Percentiles rank a stretch among this genome's conserved stretches.
phyloP scores from a whole-genome alignment of 2,888 invertebrate genomes.

The Incurvaria masculella region DNA sequence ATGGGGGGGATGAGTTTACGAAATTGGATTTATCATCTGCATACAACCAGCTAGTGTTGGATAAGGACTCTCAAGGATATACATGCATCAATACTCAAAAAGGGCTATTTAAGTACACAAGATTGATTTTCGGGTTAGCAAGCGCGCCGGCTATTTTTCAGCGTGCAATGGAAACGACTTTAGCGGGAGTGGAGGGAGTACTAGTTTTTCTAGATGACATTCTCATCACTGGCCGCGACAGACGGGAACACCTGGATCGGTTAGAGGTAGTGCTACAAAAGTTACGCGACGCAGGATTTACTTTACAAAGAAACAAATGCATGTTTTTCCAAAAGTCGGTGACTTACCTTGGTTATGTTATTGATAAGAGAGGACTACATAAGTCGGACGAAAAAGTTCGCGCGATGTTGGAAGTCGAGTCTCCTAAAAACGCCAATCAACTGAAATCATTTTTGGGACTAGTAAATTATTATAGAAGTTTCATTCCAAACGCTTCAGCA shows the following conservation, averaged over 20 bases:
- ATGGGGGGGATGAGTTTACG: slow-evolving; percentile 17
- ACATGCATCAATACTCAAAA: slow-evolving; percentile 2
- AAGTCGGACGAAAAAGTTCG: slow-evolving; percentile 14
- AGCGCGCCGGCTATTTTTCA: slow-evolving; percentile 5
- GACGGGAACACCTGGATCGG: slow-evolving; percentile 6
- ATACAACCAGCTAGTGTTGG: too few species aligned
- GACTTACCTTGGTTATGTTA: slow-evolving; percentile 14
- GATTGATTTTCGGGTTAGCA: slow-evolving; percentile 2
- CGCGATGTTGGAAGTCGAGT: slow-evolving; percentile 11
- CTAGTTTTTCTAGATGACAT: slow-evolving; percentile 2
- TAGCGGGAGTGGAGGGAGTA: not conserved
- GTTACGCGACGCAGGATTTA: slow-evolving; percentile 11
- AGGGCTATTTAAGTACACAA: slow-evolving; percentile 3
- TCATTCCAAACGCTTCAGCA: slow-evolving; percentile 11
- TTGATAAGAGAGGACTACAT: slow-evolving; percentile 13
- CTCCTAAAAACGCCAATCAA: slow-evolving; percentile 12
- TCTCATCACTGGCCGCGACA: slow-evolving; percentile 3
- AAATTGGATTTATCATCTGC: slow-evolving; percentile 17
- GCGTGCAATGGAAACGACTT: slow-evolving; percentile 1
- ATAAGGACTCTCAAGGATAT: not conserved
- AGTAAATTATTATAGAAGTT: slow-evolving; percentile 17
- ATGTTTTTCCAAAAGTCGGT: slow-evolving; percentile 9
- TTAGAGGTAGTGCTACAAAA: slow-evolving; percentile 10
- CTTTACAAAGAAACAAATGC: slow-evolving; percentile 9
- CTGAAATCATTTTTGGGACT: slow-evolving; percentile 19